phyloP scores from a whole-genome alignment of 2,888 invertebrate genomes.

The Xestoiulus laeticollis region DNA sequence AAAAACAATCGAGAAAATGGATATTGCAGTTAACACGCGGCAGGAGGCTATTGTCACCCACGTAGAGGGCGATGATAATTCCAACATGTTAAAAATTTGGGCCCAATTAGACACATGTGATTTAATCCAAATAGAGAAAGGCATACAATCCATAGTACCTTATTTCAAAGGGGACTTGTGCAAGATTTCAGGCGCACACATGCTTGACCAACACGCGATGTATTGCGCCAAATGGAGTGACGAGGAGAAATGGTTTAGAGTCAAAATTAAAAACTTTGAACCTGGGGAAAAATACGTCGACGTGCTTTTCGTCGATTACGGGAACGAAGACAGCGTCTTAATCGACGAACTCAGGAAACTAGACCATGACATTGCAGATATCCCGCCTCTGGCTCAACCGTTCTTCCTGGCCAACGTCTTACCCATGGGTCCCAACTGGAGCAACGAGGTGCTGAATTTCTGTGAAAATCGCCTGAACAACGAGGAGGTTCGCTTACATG shows the following conservation, averaged over 20 bases:
- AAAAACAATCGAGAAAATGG: neutral
- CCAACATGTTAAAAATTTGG: slow-evolving; percentile 27
- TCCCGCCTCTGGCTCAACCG: neutral
- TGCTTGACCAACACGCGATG: neutral
- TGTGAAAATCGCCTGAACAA: neutral
- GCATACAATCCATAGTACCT: neutral
- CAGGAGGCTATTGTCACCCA: slow-evolving; percentile 9
- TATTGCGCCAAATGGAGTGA: neutral
- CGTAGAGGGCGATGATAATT: neutral
- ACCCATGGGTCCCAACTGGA: neutral
- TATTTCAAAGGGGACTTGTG: neutral
- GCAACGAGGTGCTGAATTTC: neutral
- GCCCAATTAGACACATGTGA: neutral
- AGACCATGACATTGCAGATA: neutral
- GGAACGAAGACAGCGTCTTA: neutral
- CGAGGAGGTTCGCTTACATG: neutral
- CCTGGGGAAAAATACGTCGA: neutral
- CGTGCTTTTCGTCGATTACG: slow-evolving; percentile 30
- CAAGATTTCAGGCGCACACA: neutral
- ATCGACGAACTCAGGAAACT: neutral
- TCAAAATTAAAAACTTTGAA: neutral
- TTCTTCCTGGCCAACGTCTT: slow-evolving; percentile 11
- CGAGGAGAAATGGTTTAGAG: slow-evolving; percentile 47
- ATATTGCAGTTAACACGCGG: neutral
- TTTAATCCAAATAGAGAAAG: neutral